Conservation (phyloP, 2,797 vertebrate species). For the Pseudocheirus occidentalis region DNA sequence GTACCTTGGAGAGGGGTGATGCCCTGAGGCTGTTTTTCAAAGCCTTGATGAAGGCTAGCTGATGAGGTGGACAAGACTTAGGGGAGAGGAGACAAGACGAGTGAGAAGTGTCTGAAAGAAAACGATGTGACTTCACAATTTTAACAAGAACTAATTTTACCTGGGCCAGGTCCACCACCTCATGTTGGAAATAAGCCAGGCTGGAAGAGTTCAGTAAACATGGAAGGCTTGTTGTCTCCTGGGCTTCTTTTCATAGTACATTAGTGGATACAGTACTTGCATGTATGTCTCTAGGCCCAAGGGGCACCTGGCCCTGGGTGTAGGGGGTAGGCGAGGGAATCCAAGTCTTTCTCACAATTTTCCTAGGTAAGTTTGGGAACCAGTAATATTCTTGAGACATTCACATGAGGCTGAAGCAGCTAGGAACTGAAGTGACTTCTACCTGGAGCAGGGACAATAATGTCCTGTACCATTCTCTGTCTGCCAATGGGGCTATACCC, state of each 20-base stretch:
- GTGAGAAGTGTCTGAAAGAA: background rate
- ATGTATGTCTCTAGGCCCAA: background rate
- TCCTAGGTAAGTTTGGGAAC: background rate
- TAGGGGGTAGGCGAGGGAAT: background rate
- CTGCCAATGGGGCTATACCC: background rate
- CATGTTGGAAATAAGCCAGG: background rate
- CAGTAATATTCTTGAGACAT: background rate
- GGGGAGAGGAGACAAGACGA: background rate
- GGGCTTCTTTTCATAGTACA: background rate
- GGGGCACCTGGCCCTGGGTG: background rate
- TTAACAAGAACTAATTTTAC: background rate
- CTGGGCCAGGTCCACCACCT: background rate
- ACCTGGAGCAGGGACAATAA: background rate
- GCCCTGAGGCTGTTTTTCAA: background rate
- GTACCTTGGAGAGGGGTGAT: background rate
- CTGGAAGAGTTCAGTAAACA: background rate
- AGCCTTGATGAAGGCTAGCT: background rate
- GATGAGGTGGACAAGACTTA: background rate
- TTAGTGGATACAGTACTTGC: background rate
- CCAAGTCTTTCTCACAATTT: background rate
- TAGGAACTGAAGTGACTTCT: background rate
- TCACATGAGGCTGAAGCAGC: background rate
- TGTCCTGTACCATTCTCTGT: background rate
- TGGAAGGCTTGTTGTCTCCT: background rate
- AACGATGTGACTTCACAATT: background rate